Evolutionary conservation across 2,888 invertebrate species (phyloP), one percentile per base, ranked within the genome.

Genomic region (Drosophila algonquin): DNA sequence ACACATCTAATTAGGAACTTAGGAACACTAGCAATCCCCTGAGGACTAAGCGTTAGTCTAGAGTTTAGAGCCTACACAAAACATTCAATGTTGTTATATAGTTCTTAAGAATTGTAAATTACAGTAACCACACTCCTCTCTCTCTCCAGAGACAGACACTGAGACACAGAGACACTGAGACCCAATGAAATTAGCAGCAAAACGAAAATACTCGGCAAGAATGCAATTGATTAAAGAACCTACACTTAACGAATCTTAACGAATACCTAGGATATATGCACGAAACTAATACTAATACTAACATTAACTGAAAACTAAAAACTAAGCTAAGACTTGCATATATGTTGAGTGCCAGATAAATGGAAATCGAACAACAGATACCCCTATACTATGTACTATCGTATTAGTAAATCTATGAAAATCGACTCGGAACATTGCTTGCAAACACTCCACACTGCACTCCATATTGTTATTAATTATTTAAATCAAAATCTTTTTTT

Each of bases 71-170:
- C 62, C 73, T n/a, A 76, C 71, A 63, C 64, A 70, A 81, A 90
- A 89, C 91, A 91, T 91, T 91, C 75, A 91, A 91, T 91, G 91
- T 91, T 91, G 91, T 91, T 91, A 90, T 91, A 91, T 91, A 91
- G 87, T 90, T 88, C 86, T 80, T 91, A 91, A 91, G 91, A 79
- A 24, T 83, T 89, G 90, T 91, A 90, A 78, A 90, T 90, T 87
- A 85, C 44, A 10, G 4, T 4, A 35, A 1, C 57, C 61, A 54
- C 78, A 85, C 79, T 76, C 14, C 40, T n/a, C 14, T 40, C 40
- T 14, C 21, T 21, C 40, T 5, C 12, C 1, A 35, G 35, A 35
- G 35, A 12, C 79, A 61, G 60, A 58, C 58, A 63, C 24, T 5
- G 24, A 24, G 6, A 27, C 27, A 27, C 6, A 1, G 6, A 27